Conservation (phyloP, 2,113 vertebrate species). For the Tiliqua scincoides region DNA sequence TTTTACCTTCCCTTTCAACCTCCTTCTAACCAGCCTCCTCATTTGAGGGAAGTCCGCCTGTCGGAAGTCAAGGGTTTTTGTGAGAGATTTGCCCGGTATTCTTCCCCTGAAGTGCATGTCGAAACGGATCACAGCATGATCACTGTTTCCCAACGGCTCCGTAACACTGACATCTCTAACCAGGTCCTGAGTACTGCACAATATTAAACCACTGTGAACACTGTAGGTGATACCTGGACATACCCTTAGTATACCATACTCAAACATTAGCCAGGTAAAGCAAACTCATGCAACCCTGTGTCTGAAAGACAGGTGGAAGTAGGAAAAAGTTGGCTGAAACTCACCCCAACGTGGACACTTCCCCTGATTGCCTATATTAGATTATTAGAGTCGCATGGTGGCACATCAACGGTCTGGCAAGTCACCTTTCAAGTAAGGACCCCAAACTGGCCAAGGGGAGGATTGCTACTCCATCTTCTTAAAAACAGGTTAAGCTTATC, state of each 20-base stretch:
- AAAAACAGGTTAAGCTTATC: neutral
- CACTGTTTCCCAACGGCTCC: no score
- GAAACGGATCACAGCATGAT: no score
- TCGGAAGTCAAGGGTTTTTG: no score
- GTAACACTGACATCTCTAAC: no score
- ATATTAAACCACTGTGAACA: neutral
- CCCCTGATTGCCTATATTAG: neutral
- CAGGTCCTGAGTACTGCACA: no score
- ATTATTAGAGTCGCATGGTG: neutral
- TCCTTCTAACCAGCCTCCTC: no score
- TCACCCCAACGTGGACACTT: neutral
- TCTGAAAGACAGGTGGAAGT: neutral
- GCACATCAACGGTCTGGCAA: neutral
- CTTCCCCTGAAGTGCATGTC: no score
- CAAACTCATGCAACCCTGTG: neutral
- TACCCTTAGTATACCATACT: neutral
- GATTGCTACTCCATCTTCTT: neutral
- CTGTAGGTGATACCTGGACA: neutral
- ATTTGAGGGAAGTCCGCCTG: no score
- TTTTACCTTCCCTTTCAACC: no score
- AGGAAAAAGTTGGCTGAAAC: neutral
- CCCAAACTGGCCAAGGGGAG: neutral
- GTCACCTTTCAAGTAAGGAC: neutral
- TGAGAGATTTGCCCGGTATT: no score
- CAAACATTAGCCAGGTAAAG: neutral